A percentile compares a stretch with the other conserved stretches of the same genome.
These are phyloP conservation scores for Dryoscopus gambensis DNA, from an alignment of 2,113 vertebrate genomes.

Conservation along the genomic window DNA sequence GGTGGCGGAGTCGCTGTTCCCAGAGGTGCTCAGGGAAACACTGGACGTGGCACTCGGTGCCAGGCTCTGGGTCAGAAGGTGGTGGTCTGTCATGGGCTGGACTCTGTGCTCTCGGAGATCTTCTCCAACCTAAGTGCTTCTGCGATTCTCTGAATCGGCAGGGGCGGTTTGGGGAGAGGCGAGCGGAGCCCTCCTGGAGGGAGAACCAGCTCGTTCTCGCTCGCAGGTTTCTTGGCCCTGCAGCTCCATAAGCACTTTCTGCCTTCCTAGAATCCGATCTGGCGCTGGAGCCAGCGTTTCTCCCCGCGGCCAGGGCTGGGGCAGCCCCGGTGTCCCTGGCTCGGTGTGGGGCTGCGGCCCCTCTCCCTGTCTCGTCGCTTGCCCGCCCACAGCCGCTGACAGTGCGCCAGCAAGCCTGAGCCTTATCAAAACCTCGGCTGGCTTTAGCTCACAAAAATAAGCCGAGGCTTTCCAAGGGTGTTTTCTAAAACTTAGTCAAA, in stretches of 20 bases:
- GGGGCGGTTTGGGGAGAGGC: fast-evolving
- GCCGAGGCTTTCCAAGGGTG: neutral
- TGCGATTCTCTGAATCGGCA: too few species aligned
- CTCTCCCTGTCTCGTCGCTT: fast-evolving
- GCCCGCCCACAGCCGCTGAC: neutral
- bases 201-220: fast-evolving
- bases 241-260: fast-evolving
- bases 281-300: neutral
- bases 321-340: fast-evolving
- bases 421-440: neutral
- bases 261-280: fast-evolving
- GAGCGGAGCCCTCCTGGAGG: fast-evolving
- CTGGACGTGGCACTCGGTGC: neutral
- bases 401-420: fast-evolving
- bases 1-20: fast-evolving
- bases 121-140: too few species aligned
- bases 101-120: neutral
- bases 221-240: neutral
- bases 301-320: neutral
- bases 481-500: neutral
- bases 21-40: neutral
- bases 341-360: neutral
- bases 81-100: neutral
- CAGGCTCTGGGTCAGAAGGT: neutral
- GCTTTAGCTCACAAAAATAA: neutral